These are phyloP conservation scores for Crypturellus tataupa DNA, from an alignment of 2,797 vertebrate species.

Conservation along the genomic window DNA sequence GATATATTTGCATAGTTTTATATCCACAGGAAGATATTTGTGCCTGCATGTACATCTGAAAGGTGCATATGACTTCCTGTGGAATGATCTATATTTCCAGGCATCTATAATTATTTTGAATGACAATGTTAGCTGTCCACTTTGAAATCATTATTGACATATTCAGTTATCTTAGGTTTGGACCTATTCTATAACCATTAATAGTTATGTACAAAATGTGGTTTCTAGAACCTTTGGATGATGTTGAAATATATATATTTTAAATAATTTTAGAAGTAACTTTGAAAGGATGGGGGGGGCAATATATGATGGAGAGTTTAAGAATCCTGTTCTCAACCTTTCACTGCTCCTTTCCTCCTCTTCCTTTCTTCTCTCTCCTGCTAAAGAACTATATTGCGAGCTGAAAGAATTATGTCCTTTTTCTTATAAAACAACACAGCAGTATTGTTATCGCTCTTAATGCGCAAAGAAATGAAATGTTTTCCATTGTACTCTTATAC, in stretches of 20 bases:
- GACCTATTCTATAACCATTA: background rate
- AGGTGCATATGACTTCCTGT: background rate
- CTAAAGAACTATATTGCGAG: background rate
- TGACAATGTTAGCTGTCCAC: too few species aligned
- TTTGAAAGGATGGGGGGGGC: background rate
- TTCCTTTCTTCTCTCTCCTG: background rate
- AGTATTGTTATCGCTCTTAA: background rate
- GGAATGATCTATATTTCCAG: background rate
- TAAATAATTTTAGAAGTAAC: background rate
- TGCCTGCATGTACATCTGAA: accelerated
- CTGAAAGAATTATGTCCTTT: accelerated
- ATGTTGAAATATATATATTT: background rate
- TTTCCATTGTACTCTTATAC: background rate
- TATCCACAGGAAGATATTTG: accelerated
- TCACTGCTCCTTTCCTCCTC: background rate
- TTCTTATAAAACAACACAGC: background rate
- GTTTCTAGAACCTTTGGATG: background rate
- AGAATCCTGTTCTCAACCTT: background rate
- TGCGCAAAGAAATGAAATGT: background rate
- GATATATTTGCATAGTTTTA: accelerated
- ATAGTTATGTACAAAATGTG: background rate
- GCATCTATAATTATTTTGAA: background rate
- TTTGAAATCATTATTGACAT: background rate
- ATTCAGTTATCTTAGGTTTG: background rate
- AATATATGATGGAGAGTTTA: background rate